These are phyloP conservation scores for Natator depressus DNA, from an alignment of 2,113 vertebrate species.

Conservation along the genomic window DNA sequence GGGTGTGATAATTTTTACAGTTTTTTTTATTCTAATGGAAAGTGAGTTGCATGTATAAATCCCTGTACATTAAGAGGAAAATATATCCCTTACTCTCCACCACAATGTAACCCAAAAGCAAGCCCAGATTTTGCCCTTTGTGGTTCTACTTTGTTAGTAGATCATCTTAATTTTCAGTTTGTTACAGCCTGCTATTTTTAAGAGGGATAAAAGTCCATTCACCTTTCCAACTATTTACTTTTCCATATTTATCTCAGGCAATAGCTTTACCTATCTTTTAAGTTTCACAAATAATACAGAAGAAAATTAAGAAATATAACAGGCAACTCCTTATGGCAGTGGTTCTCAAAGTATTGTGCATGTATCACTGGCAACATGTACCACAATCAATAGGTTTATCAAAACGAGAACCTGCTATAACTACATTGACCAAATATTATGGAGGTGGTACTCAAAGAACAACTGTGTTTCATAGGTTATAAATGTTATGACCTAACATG, in stretches of 20 bases:
- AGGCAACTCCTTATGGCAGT: neutral
- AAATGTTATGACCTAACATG: neutral
- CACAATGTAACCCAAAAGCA: neutral
- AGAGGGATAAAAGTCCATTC: neutral
- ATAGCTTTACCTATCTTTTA: neutral
- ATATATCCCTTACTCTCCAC: neutral
- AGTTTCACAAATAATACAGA: neutral
- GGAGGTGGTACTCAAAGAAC: neutral
- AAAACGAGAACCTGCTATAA: neutral
- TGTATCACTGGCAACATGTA: neutral
- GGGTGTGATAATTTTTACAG: neutral
- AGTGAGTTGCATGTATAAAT: neutral
- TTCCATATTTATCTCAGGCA: neutral
- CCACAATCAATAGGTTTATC: neutral
- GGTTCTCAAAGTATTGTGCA: neutral
- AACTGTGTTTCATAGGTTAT: neutral
- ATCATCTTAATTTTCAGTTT: neutral
- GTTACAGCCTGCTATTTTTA: neutral
- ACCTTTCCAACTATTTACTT: neutral
- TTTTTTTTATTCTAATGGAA: neutral
- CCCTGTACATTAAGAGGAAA: neutral
- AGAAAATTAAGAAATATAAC: neutral
- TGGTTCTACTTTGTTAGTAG: neutral
- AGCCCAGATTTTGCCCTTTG: neutral
- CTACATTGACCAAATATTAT: neutral